Evolutionary conservation across 2,797 vertebrate genomes (phyloP), one percentile per base, ranked within the genome.

Genomic region (Takifugu rubripes): DNA sequence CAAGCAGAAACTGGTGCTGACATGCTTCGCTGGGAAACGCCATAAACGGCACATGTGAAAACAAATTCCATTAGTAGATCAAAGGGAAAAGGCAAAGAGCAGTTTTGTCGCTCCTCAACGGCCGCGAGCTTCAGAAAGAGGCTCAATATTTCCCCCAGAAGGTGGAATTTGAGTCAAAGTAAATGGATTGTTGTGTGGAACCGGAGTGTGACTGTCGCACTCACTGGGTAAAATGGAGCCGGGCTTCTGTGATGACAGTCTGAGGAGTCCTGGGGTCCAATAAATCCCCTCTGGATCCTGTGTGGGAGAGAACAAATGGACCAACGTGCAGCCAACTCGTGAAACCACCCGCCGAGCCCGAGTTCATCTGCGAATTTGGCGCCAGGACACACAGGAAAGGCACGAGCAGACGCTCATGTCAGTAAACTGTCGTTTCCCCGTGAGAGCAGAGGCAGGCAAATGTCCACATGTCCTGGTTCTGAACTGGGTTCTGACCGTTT

Each of bases 1-100:
- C 49, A 43, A 58, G 52, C 60, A 64, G 65, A 75, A 71, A 67
- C 49, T 49, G 16, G 60, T 52, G 54, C 25, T 46, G 64, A 63
- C 59, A 42, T 56, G 52, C 56, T 71, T 68, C 52, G 15, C 57
- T 71, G 64, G 70, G 72, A 68, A 68, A 76, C 56, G 62, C 64
- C 61, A 50, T 74, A 61, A 74, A 59, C 63, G 58, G 71, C 54
- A 66, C 53, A 66, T 53, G 31, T 64, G 66, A 73, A 74, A 77
- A 64, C 48, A 52, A 59, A 54, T 59, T 70, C 59, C 54, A 64
- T 77, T 66, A 70, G 59, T 56, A 50, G 52, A 66, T 72, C 49
- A 70, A 72, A 71, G 56, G 47, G 33, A 66, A 55, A 73, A 47
- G 8, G 24, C 1, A 24, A 56, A 25, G 62, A 57, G 61, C 43